Base-by-base conservation (phyloP, 2,113 vertebrate species). In the Trachemys scripta region DNA sequence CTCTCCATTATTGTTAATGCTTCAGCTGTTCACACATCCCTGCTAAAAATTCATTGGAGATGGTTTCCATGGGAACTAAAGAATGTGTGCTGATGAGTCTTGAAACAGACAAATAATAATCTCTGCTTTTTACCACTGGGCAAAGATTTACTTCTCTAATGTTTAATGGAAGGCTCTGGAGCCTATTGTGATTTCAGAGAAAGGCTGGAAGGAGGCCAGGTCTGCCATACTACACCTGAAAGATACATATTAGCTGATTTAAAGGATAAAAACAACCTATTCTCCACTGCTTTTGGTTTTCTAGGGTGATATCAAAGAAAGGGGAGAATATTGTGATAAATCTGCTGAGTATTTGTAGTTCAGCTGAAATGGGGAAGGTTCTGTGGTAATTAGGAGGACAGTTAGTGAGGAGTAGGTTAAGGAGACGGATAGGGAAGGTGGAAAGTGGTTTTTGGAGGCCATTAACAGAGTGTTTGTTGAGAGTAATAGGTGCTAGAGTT, bases 61-160 rank as follows among this genome's bases (percentile, higher is more conserved):
- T 83, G 53, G 97, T 98, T 98, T 98, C 98, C 97, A 98, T 98
- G 96, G 98, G 90, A 98, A 98, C 97, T 57, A 82, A 94, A 96
- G 97, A 98, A 97, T 95, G 59, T 96, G 96, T 81, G 96, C 88
- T 97, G 96, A 97, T 97, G 93, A 97, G 88, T 96, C 95, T 97
- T 96, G 87, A 97, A 98, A 96, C 82, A 98, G 96, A 95, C 94
- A 98, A 97, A 95, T 97, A 95, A 95, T 94, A 97, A 97, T 96
- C 84, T 95, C 82, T 94, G 81, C 81, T 96, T 97, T 93, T 95
- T 93, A 96, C 72, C 92, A 94, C 53, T 98, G 93, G 95, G 87
- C 97, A 98, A 95, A 96, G 95, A 96, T 97, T 95, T 97, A 93
- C 88, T 89, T 95, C 72, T 93, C 14, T 83, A 75, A 81, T 85